A percentile compares a stretch with the other conserved stretches of the same genome.
Evolutionary conservation across 2,797 vertebrate species (phyloP).

Genomic region (Luscinia luscinia): DNA sequence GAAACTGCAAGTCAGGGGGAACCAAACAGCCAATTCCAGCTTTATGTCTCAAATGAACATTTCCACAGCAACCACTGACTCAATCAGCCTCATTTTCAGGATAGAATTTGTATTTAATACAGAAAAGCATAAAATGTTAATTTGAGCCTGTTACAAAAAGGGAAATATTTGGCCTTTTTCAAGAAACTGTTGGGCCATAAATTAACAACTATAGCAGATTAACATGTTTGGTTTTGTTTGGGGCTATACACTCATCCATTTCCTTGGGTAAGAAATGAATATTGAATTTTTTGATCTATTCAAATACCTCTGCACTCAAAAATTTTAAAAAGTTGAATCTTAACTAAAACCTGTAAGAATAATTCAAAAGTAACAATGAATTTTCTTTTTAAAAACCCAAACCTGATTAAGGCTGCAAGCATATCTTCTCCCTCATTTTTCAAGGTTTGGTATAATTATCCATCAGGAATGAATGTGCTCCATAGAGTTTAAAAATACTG

Average conservation of each 20-base stretch:
- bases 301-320: not conserved
- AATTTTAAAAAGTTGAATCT: not conserved
- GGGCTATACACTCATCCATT: not conserved
- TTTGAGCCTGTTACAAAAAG: not conserved
- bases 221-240: not conserved
- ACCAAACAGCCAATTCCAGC: not conserved
- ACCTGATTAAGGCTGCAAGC: not conserved
- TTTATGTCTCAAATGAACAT: not conserved
- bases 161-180: not conserved
- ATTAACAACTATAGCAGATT: not conserved
- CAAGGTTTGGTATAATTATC: not conserved
- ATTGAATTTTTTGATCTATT: not conserved
- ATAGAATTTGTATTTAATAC: not conserved
- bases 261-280: not conserved
- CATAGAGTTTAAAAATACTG: not conserved
- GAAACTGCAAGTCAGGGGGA: not conserved
- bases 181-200: not conserved
- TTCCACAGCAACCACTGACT: not conserved
- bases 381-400: not conserved
- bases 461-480: not conserved
- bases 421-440: not conserved
- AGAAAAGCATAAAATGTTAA: not conserved
- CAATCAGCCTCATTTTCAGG: not conserved
- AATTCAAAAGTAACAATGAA: not conserved
- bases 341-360: not conserved